phyloP scores from a whole-genome alignment of 2,888 invertebrate species.

The Aethes cnicana region DNA sequence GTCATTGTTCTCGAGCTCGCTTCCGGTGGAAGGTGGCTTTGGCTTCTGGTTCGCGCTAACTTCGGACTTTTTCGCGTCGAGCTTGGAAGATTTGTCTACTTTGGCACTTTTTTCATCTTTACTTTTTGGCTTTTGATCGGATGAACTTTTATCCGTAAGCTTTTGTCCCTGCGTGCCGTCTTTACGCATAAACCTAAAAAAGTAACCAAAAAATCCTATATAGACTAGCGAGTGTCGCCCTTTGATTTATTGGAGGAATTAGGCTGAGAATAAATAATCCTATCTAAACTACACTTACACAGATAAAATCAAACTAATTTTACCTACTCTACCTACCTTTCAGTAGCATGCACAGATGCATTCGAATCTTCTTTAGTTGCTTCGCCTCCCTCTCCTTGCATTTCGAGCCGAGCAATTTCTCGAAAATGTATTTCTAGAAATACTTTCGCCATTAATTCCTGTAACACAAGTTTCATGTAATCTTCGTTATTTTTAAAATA shows the following conservation, averaged over 20 bases:
- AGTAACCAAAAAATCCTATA: no score
- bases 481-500: no score
- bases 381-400: conserved; percentile 38
- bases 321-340: conserved; percentile 43
- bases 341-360: conserved; percentile 45
- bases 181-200: conserved; percentile 55
- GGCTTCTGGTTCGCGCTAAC: neutral
- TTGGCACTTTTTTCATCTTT: neutral
- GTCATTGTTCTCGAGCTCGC: conserved; percentile 51
- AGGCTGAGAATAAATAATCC: no score
- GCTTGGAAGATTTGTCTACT: conserved; percentile 9
- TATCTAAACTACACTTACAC: no score
- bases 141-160: conserved; percentile 43
- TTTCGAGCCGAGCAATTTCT: conserved; percentile 39
- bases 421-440: conserved; percentile 49
- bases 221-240: no score
- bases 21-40: no score
- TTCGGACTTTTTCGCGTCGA: neutral
- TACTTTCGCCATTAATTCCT: conserved; percentile 54
- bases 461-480: no score
- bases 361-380: conserved; percentile 38
- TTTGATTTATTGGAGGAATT: no score
- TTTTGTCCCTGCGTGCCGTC: conserved; percentile 62
- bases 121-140: neutral
- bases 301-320: no score